phyloP scores from a whole-genome alignment of 2,797 vertebrate genomes.

The Alca torda region DNA sequence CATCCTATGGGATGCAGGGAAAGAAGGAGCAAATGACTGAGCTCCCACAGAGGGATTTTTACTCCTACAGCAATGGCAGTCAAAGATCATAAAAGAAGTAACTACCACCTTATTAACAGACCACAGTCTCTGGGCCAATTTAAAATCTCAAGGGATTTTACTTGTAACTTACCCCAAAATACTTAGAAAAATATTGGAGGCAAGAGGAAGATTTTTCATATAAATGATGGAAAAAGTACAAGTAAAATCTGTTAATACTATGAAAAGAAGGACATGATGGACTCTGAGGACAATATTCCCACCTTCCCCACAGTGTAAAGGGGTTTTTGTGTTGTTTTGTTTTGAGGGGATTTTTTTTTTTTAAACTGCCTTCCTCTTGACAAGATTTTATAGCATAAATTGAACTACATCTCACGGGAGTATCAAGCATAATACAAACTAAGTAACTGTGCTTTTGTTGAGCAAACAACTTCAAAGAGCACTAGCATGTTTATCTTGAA shows the following conservation, averaged over 20 bases:
- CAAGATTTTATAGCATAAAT: constrained; percentile 48
- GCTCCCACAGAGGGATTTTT: not conserved
- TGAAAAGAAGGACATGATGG: not conserved
- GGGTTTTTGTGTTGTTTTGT: not conserved
- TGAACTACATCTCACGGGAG: constrained; percentile 14
- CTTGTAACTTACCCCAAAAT: not conserved
- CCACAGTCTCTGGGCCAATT: not conserved
- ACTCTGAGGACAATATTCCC: not conserved
- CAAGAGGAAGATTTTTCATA: not conserved
- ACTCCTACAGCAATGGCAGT: not conserved
- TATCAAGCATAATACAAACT: constrained; percentile 45
- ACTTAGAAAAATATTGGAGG: not conserved
- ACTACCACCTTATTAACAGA: not conserved
- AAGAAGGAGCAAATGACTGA: accelerated
- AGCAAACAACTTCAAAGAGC: constrained; percentile 62
- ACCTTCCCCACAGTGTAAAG: not conserved
- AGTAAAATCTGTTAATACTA: not conserved
- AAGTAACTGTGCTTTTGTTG: constrained; percentile 57
- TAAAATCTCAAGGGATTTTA: not conserved
- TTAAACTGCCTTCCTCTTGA: not conserved
- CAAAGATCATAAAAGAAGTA: not conserved
- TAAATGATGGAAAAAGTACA: not conserved
- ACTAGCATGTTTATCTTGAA: constrained; percentile 52
- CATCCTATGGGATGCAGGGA: not conserved
- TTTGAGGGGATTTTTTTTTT: not conserved